Conservation (phyloP, 2,888 invertebrate genomes). For the Syrista parreyssii region DNA sequence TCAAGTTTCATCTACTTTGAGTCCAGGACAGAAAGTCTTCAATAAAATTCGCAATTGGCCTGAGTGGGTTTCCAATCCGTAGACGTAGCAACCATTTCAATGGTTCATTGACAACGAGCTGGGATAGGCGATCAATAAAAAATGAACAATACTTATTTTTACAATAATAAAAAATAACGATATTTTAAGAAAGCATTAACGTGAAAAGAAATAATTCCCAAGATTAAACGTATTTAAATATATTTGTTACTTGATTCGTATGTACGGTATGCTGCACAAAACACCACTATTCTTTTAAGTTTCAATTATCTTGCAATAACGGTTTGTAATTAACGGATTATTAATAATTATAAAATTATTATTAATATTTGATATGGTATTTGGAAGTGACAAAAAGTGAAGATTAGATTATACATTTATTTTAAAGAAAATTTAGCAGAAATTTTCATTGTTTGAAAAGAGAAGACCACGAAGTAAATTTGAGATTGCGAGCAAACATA, state of each 20-base stretch:
- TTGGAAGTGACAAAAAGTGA: not conserved
- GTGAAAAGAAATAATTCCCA: not conserved
- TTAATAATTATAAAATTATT: not conserved
- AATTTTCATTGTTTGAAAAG: not conserved
- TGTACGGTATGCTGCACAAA: conserved; percentile 15
- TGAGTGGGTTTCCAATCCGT: conserved; percentile 57
- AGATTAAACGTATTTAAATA: conserved; percentile 16
- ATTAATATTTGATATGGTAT: not conserved
- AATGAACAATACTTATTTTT: not conserved
- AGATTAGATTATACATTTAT: not conserved
- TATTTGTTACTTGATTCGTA: conserved; percentile 25
- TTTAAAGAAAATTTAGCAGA: not conserved
- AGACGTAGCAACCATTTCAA: not conserved
- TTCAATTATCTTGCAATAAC: not conserved
- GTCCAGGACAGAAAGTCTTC: conserved; percentile 70
- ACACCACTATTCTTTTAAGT: conserved; percentile 8
- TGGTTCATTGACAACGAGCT: not conserved
- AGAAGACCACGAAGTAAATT: not conserved
- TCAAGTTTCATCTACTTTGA: conserved; percentile 68
- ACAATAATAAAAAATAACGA: not conserved
- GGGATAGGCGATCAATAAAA: not conserved
- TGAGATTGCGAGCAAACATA: not conserved
- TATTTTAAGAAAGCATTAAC: conserved; percentile 6
- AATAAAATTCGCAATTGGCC: conserved; percentile 69
- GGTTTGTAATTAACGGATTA: not conserved